Conservation (phyloP, 1,140 invertebrate genomes). For the Heliothis subflexa region DNA sequence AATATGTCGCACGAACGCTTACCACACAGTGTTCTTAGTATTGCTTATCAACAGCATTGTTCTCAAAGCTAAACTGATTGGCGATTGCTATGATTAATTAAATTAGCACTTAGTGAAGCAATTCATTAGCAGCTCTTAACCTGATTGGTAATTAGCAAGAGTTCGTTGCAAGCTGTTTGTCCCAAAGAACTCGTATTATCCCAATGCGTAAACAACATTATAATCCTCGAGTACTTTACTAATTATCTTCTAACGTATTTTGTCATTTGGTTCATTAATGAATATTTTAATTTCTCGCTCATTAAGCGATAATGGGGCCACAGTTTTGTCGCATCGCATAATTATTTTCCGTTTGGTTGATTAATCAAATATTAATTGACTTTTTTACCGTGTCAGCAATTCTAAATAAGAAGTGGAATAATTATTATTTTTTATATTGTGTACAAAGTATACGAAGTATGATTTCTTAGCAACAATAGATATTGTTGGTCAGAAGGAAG, state of each 20-base stretch:
- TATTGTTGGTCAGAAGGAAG: too few species aligned
- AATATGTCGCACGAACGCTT: too few species aligned
- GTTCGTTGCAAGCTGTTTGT: background rate
- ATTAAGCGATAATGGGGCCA: background rate
- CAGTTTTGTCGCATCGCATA: background rate
- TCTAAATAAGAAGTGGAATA: too few species aligned
- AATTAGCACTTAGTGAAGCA: slow-evolving; percentile 11
- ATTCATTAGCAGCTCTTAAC: slow-evolving; percentile 21
- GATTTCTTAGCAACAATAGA: too few species aligned
- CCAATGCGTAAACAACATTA: background rate
- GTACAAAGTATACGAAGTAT: too few species aligned
- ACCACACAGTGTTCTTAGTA: too few species aligned
- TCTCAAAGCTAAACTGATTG: background rate
- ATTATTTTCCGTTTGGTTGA: background rate
- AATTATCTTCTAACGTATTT: slow-evolving; percentile 12
- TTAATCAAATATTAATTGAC: too few species aligned
- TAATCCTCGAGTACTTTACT: background rate
- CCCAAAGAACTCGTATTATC: background rate
- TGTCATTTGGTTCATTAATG: background rate
- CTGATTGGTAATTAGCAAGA: slow-evolving; percentile 13
- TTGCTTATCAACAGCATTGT: too few species aligned
- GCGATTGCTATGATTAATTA: slow-evolving; percentile 17
- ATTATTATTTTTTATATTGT: too few species aligned
- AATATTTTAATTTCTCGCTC: background rate
- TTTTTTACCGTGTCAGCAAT: too few species aligned